phyloP scores from a whole-genome alignment of 1,140 invertebrate genomes.

The Pogonus chalceus region DNA sequence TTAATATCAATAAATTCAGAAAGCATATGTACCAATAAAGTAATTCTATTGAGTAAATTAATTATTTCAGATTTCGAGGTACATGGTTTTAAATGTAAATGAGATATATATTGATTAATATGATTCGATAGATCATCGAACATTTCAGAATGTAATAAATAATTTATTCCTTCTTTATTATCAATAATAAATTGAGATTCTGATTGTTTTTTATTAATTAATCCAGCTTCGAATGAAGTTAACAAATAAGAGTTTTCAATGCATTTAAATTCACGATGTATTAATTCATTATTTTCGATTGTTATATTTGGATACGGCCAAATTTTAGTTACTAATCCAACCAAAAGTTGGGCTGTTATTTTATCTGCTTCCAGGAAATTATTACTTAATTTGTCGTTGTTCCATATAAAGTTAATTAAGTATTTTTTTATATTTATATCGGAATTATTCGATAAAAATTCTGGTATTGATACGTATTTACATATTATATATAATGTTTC shows the following conservation, averaged over 20 bases:
- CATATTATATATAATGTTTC: slow-evolving; percentile 31
- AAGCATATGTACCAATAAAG: not conserved
- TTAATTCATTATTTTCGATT: not conserved
- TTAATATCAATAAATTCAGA: not conserved
- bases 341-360: slow-evolving; percentile 22
- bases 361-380: slow-evolving; percentile 9
- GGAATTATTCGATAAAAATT: slow-evolving; percentile 14
- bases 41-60: not conserved
- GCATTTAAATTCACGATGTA: not conserved
- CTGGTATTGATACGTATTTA: slow-evolving; percentile 20
- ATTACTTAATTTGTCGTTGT: slow-evolving; percentile 19
- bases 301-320: slow-evolving; percentile 16
- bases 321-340: slow-evolving; percentile 25
- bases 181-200: no score
- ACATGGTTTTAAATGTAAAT: not conserved
- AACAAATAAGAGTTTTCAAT: not conserved
- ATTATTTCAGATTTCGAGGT: not conserved
- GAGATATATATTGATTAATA: not conserved
- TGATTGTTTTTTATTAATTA: not conserved
- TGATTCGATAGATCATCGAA: not conserved
- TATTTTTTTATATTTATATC: slow-evolving; percentile 15
- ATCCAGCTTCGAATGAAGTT: not conserved
- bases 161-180: no score
- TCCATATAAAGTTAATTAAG: slow-evolving; percentile 26
- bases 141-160: not conserved